These are phyloP conservation scores for Automeris io DNA, from an alignment of 2,888 invertebrate genomes.

Conservation along the genomic window DNA sequence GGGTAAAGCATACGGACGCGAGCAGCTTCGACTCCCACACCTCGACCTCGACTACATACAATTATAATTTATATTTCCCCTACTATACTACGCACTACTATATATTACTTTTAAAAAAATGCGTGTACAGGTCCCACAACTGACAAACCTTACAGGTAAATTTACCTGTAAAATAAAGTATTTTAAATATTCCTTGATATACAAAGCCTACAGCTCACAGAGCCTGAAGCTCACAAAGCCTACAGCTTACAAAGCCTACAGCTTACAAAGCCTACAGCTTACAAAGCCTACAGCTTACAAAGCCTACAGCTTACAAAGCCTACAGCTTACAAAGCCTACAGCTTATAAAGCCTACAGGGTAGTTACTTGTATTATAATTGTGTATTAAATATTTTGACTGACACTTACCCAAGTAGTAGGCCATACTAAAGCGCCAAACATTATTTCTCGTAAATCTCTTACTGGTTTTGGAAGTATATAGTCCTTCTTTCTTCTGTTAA, in stretches of 20 bases:
- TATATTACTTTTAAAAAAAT: too few relatives aligned
- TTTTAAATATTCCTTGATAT: too few relatives aligned
- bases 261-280: background rate
- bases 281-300: background rate
- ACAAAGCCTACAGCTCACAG: too few relatives aligned
- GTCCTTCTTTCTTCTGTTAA: conserved; percentile 24
- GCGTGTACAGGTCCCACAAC: too few relatives aligned
- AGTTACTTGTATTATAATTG: background rate
- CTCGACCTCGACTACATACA: too few relatives aligned
- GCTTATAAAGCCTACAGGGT: background rate
- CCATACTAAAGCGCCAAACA: conserved; percentile 44
- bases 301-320: background rate
- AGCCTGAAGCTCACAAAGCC: background rate
- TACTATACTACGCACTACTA: too few relatives aligned
- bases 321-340: background rate
- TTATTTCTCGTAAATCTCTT: conserved; percentile 30
- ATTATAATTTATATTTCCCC: too few relatives aligned
- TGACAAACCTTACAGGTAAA: too few relatives aligned
- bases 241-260: background rate
- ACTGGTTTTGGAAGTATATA: conserved; percentile 34
- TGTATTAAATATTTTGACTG: background rate
- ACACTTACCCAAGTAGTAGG: conserved; percentile 44
- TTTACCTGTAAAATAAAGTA: too few relatives aligned
- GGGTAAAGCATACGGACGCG: too few relatives aligned
- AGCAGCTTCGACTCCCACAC: too few relatives aligned